These are phyloP conservation scores for Egretta garzetta DNA, from an alignment of 2,113 vertebrate species.

Conservation along the genomic window DNA sequence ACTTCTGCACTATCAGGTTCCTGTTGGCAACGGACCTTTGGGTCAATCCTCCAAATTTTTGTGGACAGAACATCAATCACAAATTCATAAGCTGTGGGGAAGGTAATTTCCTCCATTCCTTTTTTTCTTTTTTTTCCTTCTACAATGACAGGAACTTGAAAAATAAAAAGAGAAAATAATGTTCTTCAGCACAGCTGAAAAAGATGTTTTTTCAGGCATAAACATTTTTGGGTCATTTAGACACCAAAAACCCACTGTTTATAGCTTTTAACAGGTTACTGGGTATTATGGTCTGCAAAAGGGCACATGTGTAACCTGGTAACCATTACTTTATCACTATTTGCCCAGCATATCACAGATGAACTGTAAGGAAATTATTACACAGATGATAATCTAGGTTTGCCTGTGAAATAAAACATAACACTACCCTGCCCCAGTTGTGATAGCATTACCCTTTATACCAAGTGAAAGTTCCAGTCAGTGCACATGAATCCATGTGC, in stretches of 20 bases:
- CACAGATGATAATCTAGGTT: background rate
- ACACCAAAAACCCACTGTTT: background rate
- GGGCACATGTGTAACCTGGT: background rate
- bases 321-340: background rate
- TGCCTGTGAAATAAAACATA: background rate
- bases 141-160: background rate
- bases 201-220: accelerated
- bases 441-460: background rate
- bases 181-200: background rate
- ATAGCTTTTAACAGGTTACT: background rate
- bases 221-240: background rate
- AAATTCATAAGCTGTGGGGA: background rate
- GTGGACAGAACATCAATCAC: background rate
- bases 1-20: background rate
- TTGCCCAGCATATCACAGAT: background rate
- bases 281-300: background rate
- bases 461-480: slow-evolving; percentile 17
- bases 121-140: background rate
- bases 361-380: background rate
- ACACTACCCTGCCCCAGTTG: background rate
- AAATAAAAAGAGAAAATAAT: background rate
- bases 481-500: background rate
- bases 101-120: background rate
- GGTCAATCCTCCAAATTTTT: background rate
- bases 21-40: background rate